Evolutionary conservation across 30 jellyfish, hydroid and myxozoan genomes (phyloP), one percentile per base, ranked within the genome.

Genomic region (Hydractinia echinata): DNA sequence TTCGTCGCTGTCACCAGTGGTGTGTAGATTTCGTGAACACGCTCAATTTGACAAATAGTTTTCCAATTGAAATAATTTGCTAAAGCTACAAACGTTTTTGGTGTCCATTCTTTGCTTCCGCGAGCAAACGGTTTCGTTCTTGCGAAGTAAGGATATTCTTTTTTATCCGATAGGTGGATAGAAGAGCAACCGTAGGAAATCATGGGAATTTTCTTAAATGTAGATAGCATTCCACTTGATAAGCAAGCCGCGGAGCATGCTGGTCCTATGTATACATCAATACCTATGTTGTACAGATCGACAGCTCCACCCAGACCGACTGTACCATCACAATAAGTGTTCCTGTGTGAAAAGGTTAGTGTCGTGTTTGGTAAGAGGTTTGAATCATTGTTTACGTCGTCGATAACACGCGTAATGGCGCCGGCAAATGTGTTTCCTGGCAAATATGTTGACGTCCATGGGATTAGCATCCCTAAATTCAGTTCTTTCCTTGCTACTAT

Each of bases 51-150:
- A 66, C 96, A 91, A 30, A 82, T 88, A n/a, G 76, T 81, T 79
- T 78, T 86, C 97, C 97, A 91, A 16, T 73, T 72, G 73, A 85
- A 85, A 60, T 73, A 39, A 49, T 76, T 77, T 90, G 83, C 44
- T 10, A 91, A 66, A 55, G 61, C 56, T 8, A 76, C 88, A 18
- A 91, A 54, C 14, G 94, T 84, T 52, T 82, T 82, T 4, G 98
- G 96, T 8, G 95, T 86, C 62, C 87, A 68, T 11, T 51, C 58
- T 55, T 76, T 81, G 87, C 96, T 83, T 11, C 95, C 87, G 51
- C 97, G 74, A 7, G 97, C 97, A 79, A 85, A 91, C 10, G 97
- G 94, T 79, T 91, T 86, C 13, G 97, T 91, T 18, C 97, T 56
- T 76, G 91, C 95, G 73, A 91, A 91, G 21, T 82, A 85, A 5